These are phyloP conservation scores for Grantiella picta DNA, from an alignment of 2,113 vertebrate genomes.

Conservation along the genomic window DNA sequence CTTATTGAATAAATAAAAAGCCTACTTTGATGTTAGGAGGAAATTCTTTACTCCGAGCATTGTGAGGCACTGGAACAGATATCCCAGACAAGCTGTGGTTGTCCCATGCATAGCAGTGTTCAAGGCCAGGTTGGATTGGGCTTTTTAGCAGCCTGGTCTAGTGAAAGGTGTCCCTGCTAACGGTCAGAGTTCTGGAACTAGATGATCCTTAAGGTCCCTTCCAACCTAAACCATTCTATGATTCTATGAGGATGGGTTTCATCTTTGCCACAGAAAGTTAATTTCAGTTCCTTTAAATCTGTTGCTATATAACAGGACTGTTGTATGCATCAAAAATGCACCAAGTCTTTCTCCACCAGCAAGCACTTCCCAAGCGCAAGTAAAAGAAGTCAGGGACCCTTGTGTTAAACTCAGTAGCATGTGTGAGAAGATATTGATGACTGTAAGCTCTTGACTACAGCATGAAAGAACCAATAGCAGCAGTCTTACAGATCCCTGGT, in stretches of 20 bases:
- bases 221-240: not conserved
- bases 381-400: not conserved
- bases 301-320: not conserved
- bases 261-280: not conserved
- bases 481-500: not conserved
- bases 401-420: not conserved
- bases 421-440: not conserved
- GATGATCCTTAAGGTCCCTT: not conserved
- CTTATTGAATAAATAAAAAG: not conserved
- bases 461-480: not conserved
- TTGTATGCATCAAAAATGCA: not conserved
- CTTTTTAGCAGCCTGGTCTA: not conserved
- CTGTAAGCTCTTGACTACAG: not conserved
- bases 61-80: not conserved
- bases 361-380: not conserved
- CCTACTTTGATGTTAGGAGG: not conserved
- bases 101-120: not conserved
- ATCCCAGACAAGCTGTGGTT: not conserved
- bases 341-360: not conserved
- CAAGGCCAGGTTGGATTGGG: not conserved
- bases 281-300: not conserved
- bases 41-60: not conserved
- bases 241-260: not conserved
- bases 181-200: not conserved
- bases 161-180: not conserved